Evolutionary conservation across 2,888 invertebrate genomes (phyloP), one percentile per base, ranked within the genome.

Genomic region (Polyommatus icarus): DNA sequence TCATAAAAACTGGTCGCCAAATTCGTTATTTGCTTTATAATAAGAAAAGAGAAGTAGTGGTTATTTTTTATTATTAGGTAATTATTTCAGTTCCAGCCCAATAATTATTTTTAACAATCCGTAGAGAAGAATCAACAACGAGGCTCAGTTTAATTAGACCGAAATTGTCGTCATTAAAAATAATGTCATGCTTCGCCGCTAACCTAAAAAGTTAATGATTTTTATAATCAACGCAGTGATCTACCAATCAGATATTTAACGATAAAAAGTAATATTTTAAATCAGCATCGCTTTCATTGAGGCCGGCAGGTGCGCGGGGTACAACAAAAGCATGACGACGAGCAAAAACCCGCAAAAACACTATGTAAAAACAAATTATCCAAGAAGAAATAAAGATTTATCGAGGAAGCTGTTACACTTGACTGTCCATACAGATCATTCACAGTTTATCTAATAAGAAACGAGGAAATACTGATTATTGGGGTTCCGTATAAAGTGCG

Each of bases 341-440:
- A 15, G 77, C 76, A 73, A 84, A 83, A 83, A 83, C 83, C 81
- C 81, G 80, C 87, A 88, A 89, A 91, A 89, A 86, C 87, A 83
- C 84, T 85, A 87, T 88, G 87, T 90, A 92, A 93, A 92, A 93
- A 93, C 91, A 90, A 92, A 93, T 90, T 89, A 89, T 92, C 87
- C 85, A 88, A 88, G 86, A 92, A 90, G 88, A 91, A 92, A 90
- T 90, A 91, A 90, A 89, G 89, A 90, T 87, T 85, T 85, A 87
- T 88, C 88, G 90, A 92, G 93, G 93, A 93, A 93, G 89, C 90
- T 88, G 93, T 93, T 91, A 93, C 94, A 94, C 89, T 92, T 87
- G 89, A 89, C 89, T 91, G 92, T 93, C 84, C 89, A 86, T 83
- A 87, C 88, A 89, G 91, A 91, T 92, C 91, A 90, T 91, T 90